Base-by-base conservation (phyloP, 2,113 vertebrate species). In the Carassius auratus region DNA sequence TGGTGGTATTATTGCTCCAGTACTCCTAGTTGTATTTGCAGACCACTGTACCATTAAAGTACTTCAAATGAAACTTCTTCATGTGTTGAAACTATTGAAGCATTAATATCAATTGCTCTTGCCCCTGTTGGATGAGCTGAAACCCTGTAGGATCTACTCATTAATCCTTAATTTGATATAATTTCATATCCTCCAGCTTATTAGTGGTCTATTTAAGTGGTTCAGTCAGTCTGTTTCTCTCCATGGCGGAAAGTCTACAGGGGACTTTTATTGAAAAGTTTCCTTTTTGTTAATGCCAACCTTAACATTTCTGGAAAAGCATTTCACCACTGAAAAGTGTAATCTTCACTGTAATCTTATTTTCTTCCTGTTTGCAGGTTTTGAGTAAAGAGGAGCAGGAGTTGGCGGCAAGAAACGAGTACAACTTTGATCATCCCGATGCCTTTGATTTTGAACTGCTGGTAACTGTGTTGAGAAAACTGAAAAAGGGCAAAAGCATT, bases 361-460 rank as follows among this genome's bases (percentile, higher is more conserved):
- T 8, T 19, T 57, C 13, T 62, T 81, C 6, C 61, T 9, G 66
- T 42, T 26, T 84, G 0, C 89, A 97, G 97, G 95, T 96, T 80
- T 89, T 98, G 88, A 96, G 92, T 0, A 95, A 96, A 90, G 97
- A 97, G 6, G 92, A 97, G 84, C 95, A 98, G 93, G 96, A 96
- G 2, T 89, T 95, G 79, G 96, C 96, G 0, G 95, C 94, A 23
- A 92, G 87, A 50, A 97, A 95, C 1, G 97, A 98, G 91, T 98
- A 97, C 80, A 98, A 98, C 92, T 98, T 98, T 0, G 97, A 97
- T 90, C 97, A 97, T 86, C 97, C 97, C 0, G 97, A 97, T 0
- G 97, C 96, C 79, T 98, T 98, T 0, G 97, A 97, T 92, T 97
- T 98, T 1, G 97, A 98, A 90, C 92, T 98, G 89, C 94, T 98